Base-by-base conservation (phyloP, 2,888 invertebrate species). In the Cecidostiba fungosa region DNA sequence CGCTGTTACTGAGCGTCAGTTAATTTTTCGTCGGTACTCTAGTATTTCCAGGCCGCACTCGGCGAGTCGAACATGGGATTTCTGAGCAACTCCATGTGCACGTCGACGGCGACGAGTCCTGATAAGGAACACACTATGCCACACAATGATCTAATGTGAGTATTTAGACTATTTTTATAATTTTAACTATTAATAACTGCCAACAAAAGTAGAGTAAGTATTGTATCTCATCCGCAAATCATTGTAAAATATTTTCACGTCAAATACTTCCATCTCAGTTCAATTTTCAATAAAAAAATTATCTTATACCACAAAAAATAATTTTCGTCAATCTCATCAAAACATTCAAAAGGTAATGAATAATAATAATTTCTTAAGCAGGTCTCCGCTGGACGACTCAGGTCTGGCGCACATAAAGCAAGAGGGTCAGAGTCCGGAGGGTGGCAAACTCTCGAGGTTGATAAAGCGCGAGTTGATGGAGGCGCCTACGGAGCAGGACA, bases 1-100 rank as follows among this genome's bases (percentile, higher is more conserved):
- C 26, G 26, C 19, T 19, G 50, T 19, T 16, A 19, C 16, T 19
- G 50, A 50, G 5, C 19, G 19, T 39, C n/a, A 88, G 85, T 87
- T 89, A 90, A 90, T 87, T 84, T 84, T 85, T 79, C 83, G 72
- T 88, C 93, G 91, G 91, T 91, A 91, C 92, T 93, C 92, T 91
- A 93, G 93, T 93, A 93, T 93, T 93, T 93, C 87, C 93, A 95
- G 95, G 95, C 95, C 90, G 95, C 95, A 36, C 93, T 95, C 88
- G 95, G 95, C 82, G 95, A 95, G 90, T 94, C 94, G 89, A 95
- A 95, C 90, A 93, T 95, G 92, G 94, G 94, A 88, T 94, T 94
- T 92, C 90, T 93, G 83, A 94, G 92, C 90, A 93, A 93, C 88
- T 92, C 93, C 77, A 93, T 94, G 93, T 93, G 93, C 89, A 93